Evolutionary conservation across 2,797 vertebrate species (phyloP).

Genomic region (Hyperoplus immaculatus): DNA sequence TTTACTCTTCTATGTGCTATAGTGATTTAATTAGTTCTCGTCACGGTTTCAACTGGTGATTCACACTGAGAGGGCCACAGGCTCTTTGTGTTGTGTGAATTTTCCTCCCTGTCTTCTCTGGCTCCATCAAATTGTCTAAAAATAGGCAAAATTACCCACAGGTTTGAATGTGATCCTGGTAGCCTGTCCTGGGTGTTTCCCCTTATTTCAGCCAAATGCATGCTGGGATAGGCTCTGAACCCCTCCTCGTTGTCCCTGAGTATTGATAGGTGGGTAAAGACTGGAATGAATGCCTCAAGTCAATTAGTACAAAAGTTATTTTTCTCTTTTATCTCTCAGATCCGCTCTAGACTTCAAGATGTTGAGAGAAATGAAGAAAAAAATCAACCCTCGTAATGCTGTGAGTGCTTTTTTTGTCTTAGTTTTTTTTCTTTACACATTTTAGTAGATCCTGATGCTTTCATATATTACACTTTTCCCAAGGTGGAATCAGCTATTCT

Average conservation of each 20-base stretch:
- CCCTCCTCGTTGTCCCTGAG: conserved; percentile 34
- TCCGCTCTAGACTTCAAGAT: conserved; percentile 93
- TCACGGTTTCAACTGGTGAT: neutral
- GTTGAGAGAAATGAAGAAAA: conserved; percentile 93
- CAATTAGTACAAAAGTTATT: conserved; percentile 29
- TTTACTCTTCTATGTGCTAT: neutral
- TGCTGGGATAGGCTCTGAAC: conserved; percentile 65
- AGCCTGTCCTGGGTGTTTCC: conserved; percentile 64
- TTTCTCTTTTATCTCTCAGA: conserved; percentile 80
- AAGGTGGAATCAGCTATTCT: no score
- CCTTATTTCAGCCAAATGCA: conserved; percentile 71
- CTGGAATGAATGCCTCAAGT: conserved; percentile 58
- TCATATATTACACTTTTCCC: neutral
- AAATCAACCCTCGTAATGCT: conserved; percentile 90
- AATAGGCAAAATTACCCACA: conserved; percentile 31
- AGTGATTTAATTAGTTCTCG: neutral
- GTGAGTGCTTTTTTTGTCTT: conserved; percentile 82
- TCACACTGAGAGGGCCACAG: neutral
- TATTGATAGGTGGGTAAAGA: conserved; percentile 28
- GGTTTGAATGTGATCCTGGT: conserved; percentile 52
- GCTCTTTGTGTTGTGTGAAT: neutral
- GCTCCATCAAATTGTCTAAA: conserved; percentile 6
- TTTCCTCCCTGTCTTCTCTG: conserved; percentile 10
- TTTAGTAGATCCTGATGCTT: neutral
- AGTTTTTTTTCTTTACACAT: neutral